Base-by-base conservation (phyloP, 2,113 vertebrate species). In the Ursus arctos region DNA sequence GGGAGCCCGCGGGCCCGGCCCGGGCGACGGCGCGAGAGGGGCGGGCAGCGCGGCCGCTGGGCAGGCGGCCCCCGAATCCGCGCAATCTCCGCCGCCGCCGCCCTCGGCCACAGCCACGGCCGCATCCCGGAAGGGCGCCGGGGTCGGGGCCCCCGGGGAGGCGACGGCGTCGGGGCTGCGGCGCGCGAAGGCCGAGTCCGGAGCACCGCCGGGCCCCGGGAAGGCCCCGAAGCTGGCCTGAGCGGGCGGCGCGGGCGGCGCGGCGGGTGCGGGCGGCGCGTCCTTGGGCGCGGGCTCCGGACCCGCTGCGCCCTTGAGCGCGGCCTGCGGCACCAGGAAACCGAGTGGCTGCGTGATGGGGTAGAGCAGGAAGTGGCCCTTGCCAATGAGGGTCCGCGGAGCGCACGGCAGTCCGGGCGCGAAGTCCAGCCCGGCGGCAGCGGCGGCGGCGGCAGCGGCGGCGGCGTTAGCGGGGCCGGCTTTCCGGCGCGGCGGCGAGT, bases 301-400 rank as follows among this genome's bases (percentile, higher is more conserved):
- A 94, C 98, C 98, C 6, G 98, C 93, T 3, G 98, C 96, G 92
- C 98, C 98, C 96, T 99, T 99, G 94, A 99, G 98, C 33, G 99
- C 99, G 57, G 99, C 99, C 97, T 99, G 99, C 63, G 99, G 99
- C 97, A 99, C 99, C 96, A 99, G 98, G 99, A 99, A 99, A 98
- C 99, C 99, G 2, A 99, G 99, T 31, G 99, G 99, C 98, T 99
- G 99, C 11, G 99, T 99, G 98, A 99, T 99, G 95, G 99, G 99
- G 94, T 99, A 99, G 74, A 99, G 99, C 33, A 99, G 98, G 98
- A 99, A 99, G 98, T 99, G 99, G 95, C 99, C 99, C 90, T 99
- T 99, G 94, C 99, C 99, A 93, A 99, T 99, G 95, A 99, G 99
- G 98, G 99, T 99, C 99, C 99, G 98, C 16, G 99, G 99, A 81